A percentile compares a stretch with the other conserved stretches of the same genome.
Evolutionary conservation across 2,888 invertebrate species (phyloP).

Genomic region (Euphydryas editha): DNA sequence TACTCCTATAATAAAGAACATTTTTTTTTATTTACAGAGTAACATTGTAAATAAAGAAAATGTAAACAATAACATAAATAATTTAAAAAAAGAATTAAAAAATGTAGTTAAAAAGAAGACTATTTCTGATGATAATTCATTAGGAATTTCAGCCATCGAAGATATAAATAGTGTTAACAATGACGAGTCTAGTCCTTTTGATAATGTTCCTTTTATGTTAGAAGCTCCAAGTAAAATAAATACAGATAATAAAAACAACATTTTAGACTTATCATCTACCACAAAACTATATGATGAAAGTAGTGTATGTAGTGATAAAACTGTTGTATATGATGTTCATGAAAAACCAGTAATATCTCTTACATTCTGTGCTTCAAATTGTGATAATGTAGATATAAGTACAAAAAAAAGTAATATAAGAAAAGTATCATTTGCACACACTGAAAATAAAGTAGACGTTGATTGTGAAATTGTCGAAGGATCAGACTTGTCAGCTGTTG

Average conservation of each 20-base stretch:
- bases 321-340: slow-evolving; percentile 47
- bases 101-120: slow-evolving; percentile 2
- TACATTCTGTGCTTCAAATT: slow-evolving; percentile 61
- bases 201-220: slow-evolving; percentile 19
- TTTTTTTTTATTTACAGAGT: slow-evolving; percentile 9
- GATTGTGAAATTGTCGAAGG: slow-evolving; percentile 63
- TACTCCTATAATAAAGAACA: too few species aligned
- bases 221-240: slow-evolving; percentile 21
- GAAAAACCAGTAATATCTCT: slow-evolving; percentile 53
- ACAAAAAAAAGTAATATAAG: slow-evolving; percentile 61
- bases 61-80: slow-evolving; percentile 12
- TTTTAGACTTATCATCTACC: slow-evolving; percentile 51
- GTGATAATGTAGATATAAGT: slow-evolving; percentile 58
- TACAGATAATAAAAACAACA: slow-evolving; percentile 27
- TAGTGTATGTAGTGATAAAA: slow-evolving; percentile 47
- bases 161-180: slow-evolving; percentile 49
- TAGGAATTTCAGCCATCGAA: slow-evolving; percentile 56
- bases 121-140: slow-evolving; percentile 42
- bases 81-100: background rate
- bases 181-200: slow-evolving; percentile 34
- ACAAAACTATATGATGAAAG: slow-evolving; percentile 45
- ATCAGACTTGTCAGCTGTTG: slow-evolving; percentile 51
- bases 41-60: slow-evolving; percentile 18
- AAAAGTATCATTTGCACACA: slow-evolving; percentile 53
- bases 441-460: slow-evolving; percentile 53